A percentile compares a stretch with the other conserved stretches of the same genome.
These are phyloP conservation scores for Pycnonotus jocosus DNA, from an alignment of 2,113 vertebrate species.

Conservation along the genomic window DNA sequence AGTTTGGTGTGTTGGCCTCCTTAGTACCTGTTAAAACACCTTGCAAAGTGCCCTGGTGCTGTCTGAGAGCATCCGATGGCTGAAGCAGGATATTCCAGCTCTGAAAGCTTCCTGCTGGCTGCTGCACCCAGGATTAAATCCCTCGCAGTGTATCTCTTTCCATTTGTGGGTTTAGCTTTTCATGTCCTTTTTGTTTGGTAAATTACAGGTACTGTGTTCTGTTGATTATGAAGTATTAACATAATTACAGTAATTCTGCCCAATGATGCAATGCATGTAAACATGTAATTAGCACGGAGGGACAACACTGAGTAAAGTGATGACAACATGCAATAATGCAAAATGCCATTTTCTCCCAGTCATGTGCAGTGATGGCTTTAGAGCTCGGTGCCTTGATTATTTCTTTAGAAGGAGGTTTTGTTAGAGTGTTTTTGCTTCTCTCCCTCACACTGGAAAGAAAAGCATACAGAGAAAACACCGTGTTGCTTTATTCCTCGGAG, in stretches of 20 bases:
- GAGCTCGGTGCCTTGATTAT: slow-evolving; percentile 1
- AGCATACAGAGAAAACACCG: not conserved
- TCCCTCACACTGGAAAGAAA: slow-evolving; percentile 8
- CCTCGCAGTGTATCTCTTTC: not conserved
- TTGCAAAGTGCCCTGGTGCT: not conserved
- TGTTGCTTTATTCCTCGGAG: not conserved
- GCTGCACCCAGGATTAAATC: not conserved
- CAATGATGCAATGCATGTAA: slow-evolving; percentile 45
- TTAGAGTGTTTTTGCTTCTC: slow-evolving; percentile 41
- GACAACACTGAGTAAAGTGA: slow-evolving; percentile 25
- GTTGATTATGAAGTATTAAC: slow-evolving; percentile 37
- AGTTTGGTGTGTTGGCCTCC: not conserved
- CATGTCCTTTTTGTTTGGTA: slow-evolving; percentile 34
- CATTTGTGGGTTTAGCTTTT: slow-evolving; percentile 32
- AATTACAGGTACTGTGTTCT: slow-evolving; percentile 53
- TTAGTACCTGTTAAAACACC: not conserved
- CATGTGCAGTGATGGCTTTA: not conserved
- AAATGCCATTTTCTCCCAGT: not conserved
- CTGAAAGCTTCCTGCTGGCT: not conserved
- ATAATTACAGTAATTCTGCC: slow-evolving; percentile 56
- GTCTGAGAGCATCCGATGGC: not conserved
- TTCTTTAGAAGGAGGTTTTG: slow-evolving; percentile 33
- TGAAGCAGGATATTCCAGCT: not conserved
- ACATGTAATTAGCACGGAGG: slow-evolving; percentile 45
- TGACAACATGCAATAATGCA: slow-evolving; percentile 30